A percentile compares a stretch with the other conserved stretches of the same genome.
Evolutionary conservation across 1,140 invertebrate genomes (phyloP).

Genomic region (Papilio xuthus): DNA sequence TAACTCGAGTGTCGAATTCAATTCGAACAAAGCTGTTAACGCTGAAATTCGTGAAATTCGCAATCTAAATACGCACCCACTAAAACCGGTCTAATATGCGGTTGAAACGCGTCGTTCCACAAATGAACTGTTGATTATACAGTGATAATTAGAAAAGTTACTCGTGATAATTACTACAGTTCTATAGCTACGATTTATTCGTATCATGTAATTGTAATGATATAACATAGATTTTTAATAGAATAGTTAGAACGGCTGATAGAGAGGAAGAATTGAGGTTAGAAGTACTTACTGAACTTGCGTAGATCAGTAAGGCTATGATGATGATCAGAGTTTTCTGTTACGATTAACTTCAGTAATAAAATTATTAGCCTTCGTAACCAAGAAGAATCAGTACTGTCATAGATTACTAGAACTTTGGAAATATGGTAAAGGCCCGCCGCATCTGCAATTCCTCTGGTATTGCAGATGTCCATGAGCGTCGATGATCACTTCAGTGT

Average conservation of each 20-base stretch:
- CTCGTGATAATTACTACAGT: background rate
- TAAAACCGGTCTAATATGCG: conserved; percentile 31
- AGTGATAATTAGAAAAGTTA: conserved; percentile 26
- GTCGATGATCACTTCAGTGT: too few relatives aligned
- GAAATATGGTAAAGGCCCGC: too few relatives aligned
- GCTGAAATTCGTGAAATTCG: conserved; percentile 31
- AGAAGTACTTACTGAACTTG: background rate
- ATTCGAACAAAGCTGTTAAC: conserved; percentile 24
- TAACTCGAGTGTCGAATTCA: conserved; percentile 27
- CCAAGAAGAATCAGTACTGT: too few relatives aligned
- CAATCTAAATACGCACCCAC: conserved; percentile 22
- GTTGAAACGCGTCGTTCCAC: conserved; percentile 14
- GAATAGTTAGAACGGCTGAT: background rate
- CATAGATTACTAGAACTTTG: too few relatives aligned
- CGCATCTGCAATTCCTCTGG: too few relatives aligned
- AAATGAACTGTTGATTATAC: conserved; percentile 26
- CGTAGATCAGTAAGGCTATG: background rate
- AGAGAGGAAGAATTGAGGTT: background rate
- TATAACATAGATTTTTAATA: background rate
- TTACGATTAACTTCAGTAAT: too few relatives aligned
- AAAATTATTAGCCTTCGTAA: too few relatives aligned
- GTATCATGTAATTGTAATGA: background rate
- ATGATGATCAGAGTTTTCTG: too few relatives aligned
- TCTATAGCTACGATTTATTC: background rate
- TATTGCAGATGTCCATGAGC: too few relatives aligned